Base-by-base conservation (phyloP, 35 echinoderm and acorn worm genomes). In the Amphiura filiformis region DNA sequence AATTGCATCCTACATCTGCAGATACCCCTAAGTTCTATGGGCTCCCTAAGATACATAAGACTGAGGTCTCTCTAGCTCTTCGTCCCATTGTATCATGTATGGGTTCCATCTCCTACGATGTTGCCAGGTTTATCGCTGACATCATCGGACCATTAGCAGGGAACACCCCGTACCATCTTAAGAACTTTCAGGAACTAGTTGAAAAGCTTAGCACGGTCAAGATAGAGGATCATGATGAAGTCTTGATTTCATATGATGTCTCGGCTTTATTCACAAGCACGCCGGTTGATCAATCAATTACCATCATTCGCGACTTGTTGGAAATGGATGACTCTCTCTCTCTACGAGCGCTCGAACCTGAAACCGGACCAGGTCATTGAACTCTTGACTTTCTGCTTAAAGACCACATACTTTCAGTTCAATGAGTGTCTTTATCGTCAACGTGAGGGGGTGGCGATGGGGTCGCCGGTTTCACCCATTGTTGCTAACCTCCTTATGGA, bases 401-500 rank as follows among this genome's bases (percentile, higher is more conserved):
- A 18, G 3, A 70, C 26, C 9, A 70, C 61, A 70, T 70, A 30
- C 26, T 70, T n/a, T 3, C 28, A 18, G 2, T 70, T 70, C 9
- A 18, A 70, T 26, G 61, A 70, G 7, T 30, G 28, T 26, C 44
- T 80, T 39, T 81, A 88, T 39, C 38, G 65, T 36, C 89, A 86
- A 91, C 37, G 36, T 1, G 52, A 79, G 26, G 81, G 76, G 26
- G 75, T 82, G 13, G 80, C 88, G 23, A 90, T 90, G 88, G 88
- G 88, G 22, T 90, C 88, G 30, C 89, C 83, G 3, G 26, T 85
- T 36, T 86, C 76, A 1, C 82, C 80, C 11, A 39, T 83, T 36
- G 34, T n/a, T 90, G 65, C 88, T 36, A 84, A 90, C 39, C 83
- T 90, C 2, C 84, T 83, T 81, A 90, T 84, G 88, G 64, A 90